Base-by-base conservation (phyloP, 2,113 vertebrate species). In the Pithys albifrons region DNA sequence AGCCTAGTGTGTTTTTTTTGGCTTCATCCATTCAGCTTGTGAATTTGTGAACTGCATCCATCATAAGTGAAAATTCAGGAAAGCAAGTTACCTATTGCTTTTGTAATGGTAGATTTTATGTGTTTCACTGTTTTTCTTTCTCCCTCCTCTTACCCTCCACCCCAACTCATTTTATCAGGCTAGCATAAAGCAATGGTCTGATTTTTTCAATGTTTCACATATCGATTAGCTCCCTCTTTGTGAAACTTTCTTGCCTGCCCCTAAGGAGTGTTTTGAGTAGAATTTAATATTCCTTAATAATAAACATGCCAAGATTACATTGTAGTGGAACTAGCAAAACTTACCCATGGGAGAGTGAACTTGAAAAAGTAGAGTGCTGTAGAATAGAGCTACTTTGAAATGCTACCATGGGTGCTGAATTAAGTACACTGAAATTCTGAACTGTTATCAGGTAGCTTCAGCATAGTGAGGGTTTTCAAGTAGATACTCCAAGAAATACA, bases 121-220 rank as follows among this genome's bases (percentile, higher is more conserved):
- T 27, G 25, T 35, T 41, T 11, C 10, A 9, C 5, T 39, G 27
- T 65, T 5, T 64, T 85, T 9, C 4, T 16, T 28, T 33, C 14
- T 10, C 0, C 7, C 7, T 2, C 7, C 4, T 1, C 6, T 14
- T 17, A 17, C 29, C n/a, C 8, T 61, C 16, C 48, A 41, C 62
- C 9, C 14, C 12, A 39, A 31, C 4, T 59, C 5, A 22, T 57
- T 85, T 78, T 79, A 19, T 69, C 19, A 91, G 33, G 18, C 15
- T 51, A 27, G 10, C 15, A 2, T 85, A 37, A 76, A 88, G 35
- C 27, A 49, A 12, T 29, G 14, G 15, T 33, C 11, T 41, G 27
- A n/a, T 66, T 91, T 88, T 85, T 28, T 41, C 51, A 65, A 0
- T 52, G 28, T n/a, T 70, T 90, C 37, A 22, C 14, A 24, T 70